Base-by-base conservation (phyloP, 1,140 invertebrate genomes). In the Geopemphigus sp. region DNA sequence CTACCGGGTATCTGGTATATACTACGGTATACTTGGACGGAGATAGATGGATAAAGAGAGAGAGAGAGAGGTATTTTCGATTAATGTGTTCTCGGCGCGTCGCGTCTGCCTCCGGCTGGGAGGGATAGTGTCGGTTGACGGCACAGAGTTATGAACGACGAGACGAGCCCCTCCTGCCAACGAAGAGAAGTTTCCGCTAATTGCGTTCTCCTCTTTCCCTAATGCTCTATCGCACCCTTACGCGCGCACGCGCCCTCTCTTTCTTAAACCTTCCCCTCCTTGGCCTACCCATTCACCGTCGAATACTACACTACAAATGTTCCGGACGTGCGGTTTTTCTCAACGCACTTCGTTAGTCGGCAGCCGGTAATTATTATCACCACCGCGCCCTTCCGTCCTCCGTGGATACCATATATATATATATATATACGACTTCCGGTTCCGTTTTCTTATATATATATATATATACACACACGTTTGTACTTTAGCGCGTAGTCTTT, bases 241-340 rank as follows among this genome's bases (percentile, higher is more conserved):
- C n/a, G 32, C 32, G 8, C 32, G 3, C 32, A 4, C 32, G 32
- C 8, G 32, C 32, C 8, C 8, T 39, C 32, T 39, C 3, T 39
- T 8, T 39, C 32, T 39, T n/a, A n/a, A n/a, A n/a, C n/a, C n/a
- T n/a, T n/a, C n/a, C n/a, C n/a, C n/a, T n/a, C n/a, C n/a, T n/a
- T n/a, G n/a, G n/a, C n/a, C n/a, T n/a, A n/a, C n/a, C n/a, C n/a
- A n/a, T n/a, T n/a, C n/a, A n/a, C n/a, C n/a, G n/a, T n/a, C n/a
- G n/a, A n/a, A n/a, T n/a, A n/a, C n/a, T n/a, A n/a, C n/a, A 47
- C 66, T 68, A 73, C 70, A 73, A 73, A 73, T 76, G 72, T 76
- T 76, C 72, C 72, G 70, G 53, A 73, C 73, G 56, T 61, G 74
- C 57, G 74, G 74, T 78, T 78, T 78, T 78, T 78, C 73, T 61